These are phyloP conservation scores for Hypercompe scribonia DNA, from an alignment of 2,888 invertebrate genomes.

Conservation along the genomic window DNA sequence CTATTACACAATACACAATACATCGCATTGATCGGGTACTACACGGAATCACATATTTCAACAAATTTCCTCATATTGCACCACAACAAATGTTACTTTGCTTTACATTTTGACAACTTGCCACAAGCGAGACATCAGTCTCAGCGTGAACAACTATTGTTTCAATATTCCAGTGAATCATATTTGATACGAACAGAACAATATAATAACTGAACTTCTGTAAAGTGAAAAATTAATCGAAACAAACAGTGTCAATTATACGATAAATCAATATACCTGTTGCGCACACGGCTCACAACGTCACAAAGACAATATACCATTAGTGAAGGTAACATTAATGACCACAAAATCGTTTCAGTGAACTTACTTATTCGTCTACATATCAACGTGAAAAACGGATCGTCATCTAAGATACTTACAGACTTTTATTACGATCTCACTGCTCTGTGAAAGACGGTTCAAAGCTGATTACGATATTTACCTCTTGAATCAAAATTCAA, in stretches of 20 bases:
- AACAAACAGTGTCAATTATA: neutral
- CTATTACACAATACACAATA: no score
- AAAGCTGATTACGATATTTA: neutral
- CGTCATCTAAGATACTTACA: neutral
- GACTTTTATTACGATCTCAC: neutral
- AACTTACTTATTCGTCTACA: no score
- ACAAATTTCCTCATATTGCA: no score
- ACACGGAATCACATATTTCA: no score
- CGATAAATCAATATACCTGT: neutral
- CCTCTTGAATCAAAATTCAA: neutral
- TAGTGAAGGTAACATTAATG: neutral
- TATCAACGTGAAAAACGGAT: no score
- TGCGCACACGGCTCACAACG: neutral
- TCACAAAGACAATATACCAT: neutral
- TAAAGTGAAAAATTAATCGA: neutral
- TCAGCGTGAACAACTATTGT: neutral
- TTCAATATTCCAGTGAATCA: neutral
- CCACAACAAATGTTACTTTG: no score
- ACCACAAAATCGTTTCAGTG: neutral
- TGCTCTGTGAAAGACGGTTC: neutral
- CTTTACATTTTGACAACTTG: no score
- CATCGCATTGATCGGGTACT: no score
- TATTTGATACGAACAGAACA: neutral
- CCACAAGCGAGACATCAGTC: neutral
- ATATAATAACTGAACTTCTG: neutral